Evolutionary conservation across 2,888 invertebrate genomes (phyloP).

Genomic region (Hemistola chrysoprasaria): DNA sequence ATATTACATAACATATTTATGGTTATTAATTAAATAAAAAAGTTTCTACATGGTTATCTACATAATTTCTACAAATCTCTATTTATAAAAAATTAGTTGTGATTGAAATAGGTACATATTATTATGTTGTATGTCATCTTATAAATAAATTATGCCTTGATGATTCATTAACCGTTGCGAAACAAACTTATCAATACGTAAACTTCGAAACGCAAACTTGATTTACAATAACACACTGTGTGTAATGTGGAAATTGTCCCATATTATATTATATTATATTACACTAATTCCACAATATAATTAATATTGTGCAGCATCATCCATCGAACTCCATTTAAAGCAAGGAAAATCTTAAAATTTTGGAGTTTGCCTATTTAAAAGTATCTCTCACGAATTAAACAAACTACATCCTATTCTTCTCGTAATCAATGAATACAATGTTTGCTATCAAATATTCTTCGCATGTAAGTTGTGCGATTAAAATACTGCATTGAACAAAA

Average conservation of each 20-base stretch:
- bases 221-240: constrained; percentile 19
- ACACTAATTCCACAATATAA: constrained; percentile 16
- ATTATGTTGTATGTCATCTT: constrained; percentile 49
- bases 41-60: constrained; percentile 68
- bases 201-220: constrained; percentile 30
- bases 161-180: constrained; percentile 45
- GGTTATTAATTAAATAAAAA: constrained; percentile 20
- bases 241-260: too few relatives aligned
- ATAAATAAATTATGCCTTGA: constrained; percentile 64
- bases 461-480: constrained; percentile 29
- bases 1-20: constrained; percentile 1
- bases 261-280: too few relatives aligned
- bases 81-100: constrained; percentile 45
- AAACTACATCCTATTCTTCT: constrained; percentile 26
- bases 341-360: constrained; percentile 24
- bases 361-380: constrained; percentile 24
- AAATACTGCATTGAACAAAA: constrained; percentile 14
- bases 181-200: constrained; percentile 45
- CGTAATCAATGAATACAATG: constrained; percentile 25
- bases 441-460: constrained; percentile 28
- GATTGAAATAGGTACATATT: constrained; percentile 54
- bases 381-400: constrained; percentile 25
- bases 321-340: constrained; percentile 23
- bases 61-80: constrained; percentile 70
- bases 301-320: constrained; percentile 14